Percentiles rank a stretch among this genome's conserved stretches.
phyloP scores from a whole-genome alignment of 2,888 invertebrate genomes.

The Eupithecia inturbata region DNA sequence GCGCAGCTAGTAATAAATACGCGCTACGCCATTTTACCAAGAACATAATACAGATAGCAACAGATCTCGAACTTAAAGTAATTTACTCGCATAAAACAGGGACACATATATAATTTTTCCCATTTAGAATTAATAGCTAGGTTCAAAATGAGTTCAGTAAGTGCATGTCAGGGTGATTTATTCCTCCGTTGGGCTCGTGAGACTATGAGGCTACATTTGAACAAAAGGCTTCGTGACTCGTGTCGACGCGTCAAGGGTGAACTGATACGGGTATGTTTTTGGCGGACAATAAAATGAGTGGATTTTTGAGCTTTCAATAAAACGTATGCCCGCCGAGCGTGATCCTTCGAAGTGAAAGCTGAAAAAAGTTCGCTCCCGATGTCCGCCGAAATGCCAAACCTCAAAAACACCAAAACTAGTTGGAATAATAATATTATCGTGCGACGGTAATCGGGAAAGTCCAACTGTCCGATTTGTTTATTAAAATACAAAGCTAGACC shows the following conservation, averaged over 20 bases:
- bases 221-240: constrained; percentile 7
- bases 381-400: neutral
- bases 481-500: no score
- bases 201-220: constrained; percentile 10
- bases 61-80: neutral
- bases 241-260: neutral
- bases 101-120: neutral
- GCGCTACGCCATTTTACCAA: neutral
- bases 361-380: neutral
- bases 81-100: neutral
- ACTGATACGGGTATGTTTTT: neutral
- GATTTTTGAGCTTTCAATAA: neutral
- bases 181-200: constrained; percentile 3
- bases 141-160: constrained; percentile 25
- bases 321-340: neutral
- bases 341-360: no score
- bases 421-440: neutral
- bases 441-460: no score
- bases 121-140: constrained; percentile 5
- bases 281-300: neutral
- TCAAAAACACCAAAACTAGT: neutral
- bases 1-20: neutral
- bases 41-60: neutral
- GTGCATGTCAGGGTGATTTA: constrained; percentile 24
- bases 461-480: no score